phyloP scores from a whole-genome alignment of 1,140 invertebrate species.

The Meloidogyne hapla region DNA sequence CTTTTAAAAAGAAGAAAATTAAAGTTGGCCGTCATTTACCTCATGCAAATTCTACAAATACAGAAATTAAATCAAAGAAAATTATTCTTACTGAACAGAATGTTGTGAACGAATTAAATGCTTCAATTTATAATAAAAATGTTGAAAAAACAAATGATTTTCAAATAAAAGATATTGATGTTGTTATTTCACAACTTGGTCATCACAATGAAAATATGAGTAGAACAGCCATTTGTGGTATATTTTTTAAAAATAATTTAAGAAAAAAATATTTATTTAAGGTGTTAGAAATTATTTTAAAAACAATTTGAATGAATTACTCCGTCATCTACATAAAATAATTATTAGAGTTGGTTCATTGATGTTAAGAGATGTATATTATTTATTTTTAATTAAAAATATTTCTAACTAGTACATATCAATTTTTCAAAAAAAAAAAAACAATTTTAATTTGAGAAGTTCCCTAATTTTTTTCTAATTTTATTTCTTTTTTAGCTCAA shows the following conservation, averaged over 20 bases:
- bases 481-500: background rate
- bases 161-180: slow-evolving; percentile 8
- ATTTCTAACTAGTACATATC: too few relatives aligned
- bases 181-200: slow-evolving; percentile 7
- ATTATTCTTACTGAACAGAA: slow-evolving; percentile 21
- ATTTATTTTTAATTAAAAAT: too few relatives aligned
- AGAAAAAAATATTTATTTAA: background rate
- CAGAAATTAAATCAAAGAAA: slow-evolving; percentile 5
- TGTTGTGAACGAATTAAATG: background rate
- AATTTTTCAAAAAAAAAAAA: too few relatives aligned
- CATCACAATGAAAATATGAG: slow-evolving; percentile 29
- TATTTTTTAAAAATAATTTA: background rate
- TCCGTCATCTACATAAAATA: slow-evolving; percentile 11
- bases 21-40: slow-evolving; percentile 10
- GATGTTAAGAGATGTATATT: background rate
- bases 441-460: too few relatives aligned
- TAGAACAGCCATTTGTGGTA: slow-evolving; percentile 21
- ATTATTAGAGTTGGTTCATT: slow-evolving; percentile 16
- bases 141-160: background rate
- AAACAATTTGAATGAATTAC: background rate
- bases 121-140: background rate
- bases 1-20: slow-evolving; percentile 20
- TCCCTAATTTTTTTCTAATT: background rate
- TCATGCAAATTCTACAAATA: slow-evolving; percentile 13
- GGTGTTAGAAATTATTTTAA: slow-evolving; percentile 10